These are phyloP conservation scores for Bradypodion ventrale DNA, from an alignment of 2,797 vertebrate genomes.

Conservation along the genomic window DNA sequence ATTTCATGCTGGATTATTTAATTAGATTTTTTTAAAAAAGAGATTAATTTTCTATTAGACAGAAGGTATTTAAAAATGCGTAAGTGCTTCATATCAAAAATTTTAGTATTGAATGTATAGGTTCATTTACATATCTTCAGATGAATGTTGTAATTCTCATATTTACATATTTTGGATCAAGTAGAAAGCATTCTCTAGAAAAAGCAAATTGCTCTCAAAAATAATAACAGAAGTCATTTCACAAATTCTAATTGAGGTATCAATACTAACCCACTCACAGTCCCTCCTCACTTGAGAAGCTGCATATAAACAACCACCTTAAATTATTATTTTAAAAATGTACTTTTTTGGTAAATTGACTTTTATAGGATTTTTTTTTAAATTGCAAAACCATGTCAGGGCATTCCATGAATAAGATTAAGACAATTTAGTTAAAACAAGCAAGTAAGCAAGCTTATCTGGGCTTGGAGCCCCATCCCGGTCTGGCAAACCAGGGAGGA, in stretches of 20 bases:
- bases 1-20: conserved; percentile 22
- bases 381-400: background rate
- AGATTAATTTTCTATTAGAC: background rate
- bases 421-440: background rate
- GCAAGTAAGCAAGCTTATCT: background rate
- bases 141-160: background rate
- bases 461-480: too few species aligned
- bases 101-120: conserved; percentile 21
- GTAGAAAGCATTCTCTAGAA: background rate
- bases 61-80: background rate
- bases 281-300: conserved; percentile 6
- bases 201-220: background rate
- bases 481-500: too few species aligned
- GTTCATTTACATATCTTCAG: background rate
- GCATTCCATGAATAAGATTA: background rate
- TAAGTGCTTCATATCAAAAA: background rate
- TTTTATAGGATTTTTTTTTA: background rate
- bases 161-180: background rate
- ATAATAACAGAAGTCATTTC: background rate
- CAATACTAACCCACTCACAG: background rate
- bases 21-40: background rate
- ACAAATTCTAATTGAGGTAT: background rate
- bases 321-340: background rate
- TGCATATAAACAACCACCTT: background rate
- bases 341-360: background rate